phyloP scores from a whole-genome alignment of 2,888 invertebrate species.

The Tachystola acroxantha region DNA sequence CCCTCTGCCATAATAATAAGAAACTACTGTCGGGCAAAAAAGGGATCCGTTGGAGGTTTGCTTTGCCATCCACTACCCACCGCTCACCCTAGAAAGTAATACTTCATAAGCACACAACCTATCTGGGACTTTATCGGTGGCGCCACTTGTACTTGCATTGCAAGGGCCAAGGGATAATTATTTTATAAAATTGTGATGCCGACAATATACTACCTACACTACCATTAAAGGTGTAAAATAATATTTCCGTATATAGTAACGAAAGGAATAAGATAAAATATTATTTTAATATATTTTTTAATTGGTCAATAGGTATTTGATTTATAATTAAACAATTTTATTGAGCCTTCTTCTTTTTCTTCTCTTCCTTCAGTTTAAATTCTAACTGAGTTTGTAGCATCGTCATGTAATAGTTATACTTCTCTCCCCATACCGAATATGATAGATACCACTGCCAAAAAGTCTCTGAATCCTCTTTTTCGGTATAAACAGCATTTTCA shows the following conservation, averaged over 20 bases:
- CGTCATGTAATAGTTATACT: slow-evolving; percentile 41
- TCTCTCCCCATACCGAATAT: slow-evolving; percentile 50
- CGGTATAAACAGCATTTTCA: slow-evolving; percentile 44
- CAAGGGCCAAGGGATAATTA: not conserved
- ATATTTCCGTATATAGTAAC: no score
- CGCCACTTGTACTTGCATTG: not conserved
- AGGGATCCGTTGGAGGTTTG: not conserved
- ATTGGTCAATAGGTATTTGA: no score
- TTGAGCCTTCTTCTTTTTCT: slow-evolving; percentile 46
- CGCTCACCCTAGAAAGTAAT: not conserved
- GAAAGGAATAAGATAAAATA: no score
- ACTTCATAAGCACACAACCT: no score
- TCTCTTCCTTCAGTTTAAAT: slow-evolving; percentile 51
- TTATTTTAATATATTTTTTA: no score
- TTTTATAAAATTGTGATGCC: no score
- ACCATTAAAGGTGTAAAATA: no score
- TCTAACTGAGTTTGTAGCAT: slow-evolving; percentile 49
- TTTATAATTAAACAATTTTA: no score
- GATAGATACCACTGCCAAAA: slow-evolving; percentile 67
- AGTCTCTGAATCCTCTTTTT: slow-evolving; percentile 59
- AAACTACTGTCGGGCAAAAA: not conserved
- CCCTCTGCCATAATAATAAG: not conserved
- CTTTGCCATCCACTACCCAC: not conserved
- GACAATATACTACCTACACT: no score
- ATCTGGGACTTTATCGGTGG: no score